Evolutionary conservation across 2,888 invertebrate genomes (phyloP).

Genomic region (Macrophya annulata): DNA sequence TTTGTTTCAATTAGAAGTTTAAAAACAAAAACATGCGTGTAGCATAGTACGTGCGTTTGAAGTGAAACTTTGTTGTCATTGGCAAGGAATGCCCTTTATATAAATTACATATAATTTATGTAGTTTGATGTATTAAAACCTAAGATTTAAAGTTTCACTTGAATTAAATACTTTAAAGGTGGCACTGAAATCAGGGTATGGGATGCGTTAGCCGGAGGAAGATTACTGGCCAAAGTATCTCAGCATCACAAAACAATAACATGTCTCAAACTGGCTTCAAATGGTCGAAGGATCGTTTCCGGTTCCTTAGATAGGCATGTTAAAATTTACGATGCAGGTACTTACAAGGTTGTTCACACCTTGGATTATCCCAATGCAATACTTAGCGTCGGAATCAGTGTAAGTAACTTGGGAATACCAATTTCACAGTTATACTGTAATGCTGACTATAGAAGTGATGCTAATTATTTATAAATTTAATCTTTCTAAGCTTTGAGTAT

Average conservation of each 20-base stretch:
- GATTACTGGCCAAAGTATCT: slow-evolving; percentile 90
- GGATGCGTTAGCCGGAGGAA: slow-evolving; percentile 95
- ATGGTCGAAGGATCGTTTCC: slow-evolving; percentile 91
- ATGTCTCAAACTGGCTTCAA: slow-evolving; percentile 90
- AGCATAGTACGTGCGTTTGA: too few species aligned
- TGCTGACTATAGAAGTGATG: background rate
- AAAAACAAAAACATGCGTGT: too few species aligned
- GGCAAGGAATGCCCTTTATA: too few species aligned
- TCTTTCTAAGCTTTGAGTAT: slow-evolving; percentile 28
- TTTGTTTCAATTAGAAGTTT: background rate
- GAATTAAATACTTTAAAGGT: slow-evolving; percentile 79
- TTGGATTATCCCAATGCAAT: slow-evolving; percentile 95
- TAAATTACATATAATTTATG: too few species aligned
- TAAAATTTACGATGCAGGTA: slow-evolving; percentile 94
- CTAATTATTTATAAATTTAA: background rate
- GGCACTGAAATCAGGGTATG: slow-evolving; percentile 95
- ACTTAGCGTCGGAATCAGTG: slow-evolving; percentile 89
- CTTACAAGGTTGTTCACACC: slow-evolving; percentile 93
- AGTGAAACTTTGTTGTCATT: too few species aligned
- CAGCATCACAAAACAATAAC: slow-evolving; percentile 98
- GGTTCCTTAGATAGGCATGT: slow-evolving; percentile 96
- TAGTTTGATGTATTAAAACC: too few species aligned
- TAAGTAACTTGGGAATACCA: slow-evolving; percentile 76
- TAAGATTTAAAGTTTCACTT: too few species aligned
- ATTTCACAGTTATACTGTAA: background rate